Conservation (phyloP, 2,113 vertebrate species). For the Apus apus region DNA sequence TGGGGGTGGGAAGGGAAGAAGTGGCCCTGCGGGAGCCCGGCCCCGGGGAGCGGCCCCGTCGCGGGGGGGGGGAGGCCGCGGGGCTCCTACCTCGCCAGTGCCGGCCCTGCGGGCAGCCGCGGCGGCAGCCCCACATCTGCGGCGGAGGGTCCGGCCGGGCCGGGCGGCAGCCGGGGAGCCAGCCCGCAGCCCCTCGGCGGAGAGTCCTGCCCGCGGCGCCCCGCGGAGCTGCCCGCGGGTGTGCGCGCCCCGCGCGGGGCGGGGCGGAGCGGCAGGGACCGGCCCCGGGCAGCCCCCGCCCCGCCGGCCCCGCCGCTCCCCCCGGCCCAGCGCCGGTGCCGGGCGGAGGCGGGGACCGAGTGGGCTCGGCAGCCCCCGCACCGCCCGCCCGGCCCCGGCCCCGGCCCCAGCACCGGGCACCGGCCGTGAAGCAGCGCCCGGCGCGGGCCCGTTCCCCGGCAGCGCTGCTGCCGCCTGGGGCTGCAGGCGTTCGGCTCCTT, state of each 20-base stretch:
- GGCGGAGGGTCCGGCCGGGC: background rate
- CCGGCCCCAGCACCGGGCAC: no score
- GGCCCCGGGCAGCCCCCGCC: background rate
- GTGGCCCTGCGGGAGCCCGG: background rate
- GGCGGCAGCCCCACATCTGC: conserved; percentile 23
- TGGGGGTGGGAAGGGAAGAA: background rate
- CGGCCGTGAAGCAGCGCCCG: background rate
- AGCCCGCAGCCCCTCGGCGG: background rate
- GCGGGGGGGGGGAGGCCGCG: background rate
- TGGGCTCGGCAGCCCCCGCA: no score
- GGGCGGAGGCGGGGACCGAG: no score
- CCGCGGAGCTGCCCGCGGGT: background rate
- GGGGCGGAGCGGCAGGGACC: background rate
- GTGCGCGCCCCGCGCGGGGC: background rate
- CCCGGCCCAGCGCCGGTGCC: no score
- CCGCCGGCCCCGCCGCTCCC: background rate
- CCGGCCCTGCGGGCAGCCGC: conserved; percentile 30
- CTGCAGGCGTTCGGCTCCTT: no score
- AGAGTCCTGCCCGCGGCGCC: background rate
- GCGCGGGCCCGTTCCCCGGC: background rate
- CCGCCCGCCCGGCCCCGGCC: no score
- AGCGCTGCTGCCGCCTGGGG: no score
- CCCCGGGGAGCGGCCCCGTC: background rate
- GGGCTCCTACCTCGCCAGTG: conserved; percentile 46
- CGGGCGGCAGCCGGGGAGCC: background rate